Conservation (phyloP, 2,888 invertebrate genomes). For the Pristionchus arcanus region DNA sequence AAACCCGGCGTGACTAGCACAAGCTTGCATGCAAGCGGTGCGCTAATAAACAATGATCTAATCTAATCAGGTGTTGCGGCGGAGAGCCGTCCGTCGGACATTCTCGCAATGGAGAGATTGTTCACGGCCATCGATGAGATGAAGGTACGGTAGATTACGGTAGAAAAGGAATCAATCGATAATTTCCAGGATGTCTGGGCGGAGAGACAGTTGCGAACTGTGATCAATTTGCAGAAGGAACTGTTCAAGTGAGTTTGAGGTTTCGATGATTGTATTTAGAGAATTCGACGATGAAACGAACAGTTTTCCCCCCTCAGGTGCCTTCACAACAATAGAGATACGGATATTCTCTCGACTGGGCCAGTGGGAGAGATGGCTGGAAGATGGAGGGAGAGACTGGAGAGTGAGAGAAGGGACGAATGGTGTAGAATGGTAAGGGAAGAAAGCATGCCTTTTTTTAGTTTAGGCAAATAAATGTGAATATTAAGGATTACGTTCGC, state of each 20-base stretch:
- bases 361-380: background rate
- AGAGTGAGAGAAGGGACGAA: background rate
- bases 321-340: background rate
- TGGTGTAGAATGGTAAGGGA: constrained; percentile 1
- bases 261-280: background rate
- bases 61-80: constrained; percentile 13
- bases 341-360: background rate
- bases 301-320: background rate
- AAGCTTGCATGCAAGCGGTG: too few species aligned
- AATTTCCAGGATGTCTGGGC: constrained; percentile 61
- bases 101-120: constrained; percentile 47
- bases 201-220: constrained; percentile 63
- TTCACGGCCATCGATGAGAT: constrained; percentile 2
- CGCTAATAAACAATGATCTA: background rate
- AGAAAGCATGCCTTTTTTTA: background rate
- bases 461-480: background rate
- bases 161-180: background rate
- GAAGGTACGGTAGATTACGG: constrained; percentile 2
- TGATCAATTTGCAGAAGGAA: constrained; percentile 61
- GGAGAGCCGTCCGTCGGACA: constrained; percentile 48
- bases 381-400: constrained; percentile 32
- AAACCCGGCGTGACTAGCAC: too few species aligned
- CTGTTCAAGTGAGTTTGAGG: constrained; percentile 56
- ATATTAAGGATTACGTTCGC: constrained; percentile 24
- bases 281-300: too few species aligned